Base-by-base conservation (phyloP, 2,797 vertebrate species). In the Erethizon dorsatum region DNA sequence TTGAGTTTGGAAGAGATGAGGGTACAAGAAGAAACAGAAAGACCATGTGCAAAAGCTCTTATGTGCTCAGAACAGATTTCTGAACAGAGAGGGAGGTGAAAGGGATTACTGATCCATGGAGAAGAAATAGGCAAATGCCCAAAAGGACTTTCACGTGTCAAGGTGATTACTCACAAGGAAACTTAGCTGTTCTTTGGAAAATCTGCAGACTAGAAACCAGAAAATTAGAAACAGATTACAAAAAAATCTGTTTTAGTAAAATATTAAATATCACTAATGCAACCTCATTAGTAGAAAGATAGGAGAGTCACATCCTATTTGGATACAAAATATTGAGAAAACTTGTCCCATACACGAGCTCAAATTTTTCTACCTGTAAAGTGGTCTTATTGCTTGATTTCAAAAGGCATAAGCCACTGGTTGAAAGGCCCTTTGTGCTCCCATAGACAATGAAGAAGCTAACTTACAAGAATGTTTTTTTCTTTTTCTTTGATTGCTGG, bases 351-450 rank as follows among this genome's bases (percentile, higher is more conserved):
- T 45, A 26, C 1, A 9, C 78, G 47, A 77, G 80, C 26, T 92
- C 78, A 45, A 85, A 73, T 93, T 80, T 96, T 75, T 84, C 59
- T n/a, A 90, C 56, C 52, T 91, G 56, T 85, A 77, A 91, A 92
- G 73, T 11, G 41, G 52, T 93, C 84, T 54, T 77, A 75, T 0
- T 88, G 56, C 85, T 90, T 54, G n/a, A 67, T 67, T 94, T 92
- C 59, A 91, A 93, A 80, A 93, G 31, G 94, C n/a, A 41, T 41
- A 95, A 65, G 45, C 28, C 22, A 83, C 4, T 94, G 52, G 56
- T 61, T 92, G 89, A 96, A 93, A 96, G 89, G 47, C 28, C 28
- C 37, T 95, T 94, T 94, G 61, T 93, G 41, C 56, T 95, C 17
- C 26, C 73, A 77, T 4, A 93, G 45, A 88, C 52, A 93, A 94